Evolutionary conservation across 2,888 invertebrate genomes (phyloP).

Genomic region (Macrosiphum euphorbiae): DNA sequence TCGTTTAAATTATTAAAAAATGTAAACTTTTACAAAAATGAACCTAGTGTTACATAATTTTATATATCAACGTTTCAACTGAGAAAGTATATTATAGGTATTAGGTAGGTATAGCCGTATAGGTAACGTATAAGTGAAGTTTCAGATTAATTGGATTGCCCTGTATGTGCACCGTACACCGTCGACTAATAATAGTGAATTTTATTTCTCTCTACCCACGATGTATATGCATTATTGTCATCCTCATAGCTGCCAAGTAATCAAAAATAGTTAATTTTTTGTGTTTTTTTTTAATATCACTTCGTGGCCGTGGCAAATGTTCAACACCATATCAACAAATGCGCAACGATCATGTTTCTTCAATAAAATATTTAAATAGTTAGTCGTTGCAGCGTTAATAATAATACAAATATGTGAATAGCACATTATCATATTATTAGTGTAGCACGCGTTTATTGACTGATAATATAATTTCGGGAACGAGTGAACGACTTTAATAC

Average conservation of each 20-base stretch:
- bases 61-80: background rate
- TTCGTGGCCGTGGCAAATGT: slow-evolving; percentile 15
- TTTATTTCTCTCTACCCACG: slow-evolving; percentile 29
- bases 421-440: background rate
- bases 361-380: slow-evolving; percentile 24
- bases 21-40: background rate
- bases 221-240: slow-evolving; percentile 9
- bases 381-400: background rate
- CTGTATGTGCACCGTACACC: background rate
- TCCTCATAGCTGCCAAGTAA: slow-evolving; percentile 27
- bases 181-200: slow-evolving; percentile 13
- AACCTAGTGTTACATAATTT: too few relatives aligned
- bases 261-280: slow-evolving; percentile 25
- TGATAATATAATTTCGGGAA: background rate
- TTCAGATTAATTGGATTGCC: background rate
- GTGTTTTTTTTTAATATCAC: background rate
- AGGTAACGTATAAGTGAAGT: background rate
- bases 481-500: background rate
- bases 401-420: background rate
- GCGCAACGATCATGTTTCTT: slow-evolving; percentile 22
- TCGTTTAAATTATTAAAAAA: background rate
- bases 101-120: too few relatives aligned
- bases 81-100: background rate
- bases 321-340: slow-evolving; percentile 34
- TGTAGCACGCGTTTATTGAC: background rate